Evolutionary conservation across 2,888 invertebrate species (phyloP).

Genomic region (Thereva unica): DNA sequence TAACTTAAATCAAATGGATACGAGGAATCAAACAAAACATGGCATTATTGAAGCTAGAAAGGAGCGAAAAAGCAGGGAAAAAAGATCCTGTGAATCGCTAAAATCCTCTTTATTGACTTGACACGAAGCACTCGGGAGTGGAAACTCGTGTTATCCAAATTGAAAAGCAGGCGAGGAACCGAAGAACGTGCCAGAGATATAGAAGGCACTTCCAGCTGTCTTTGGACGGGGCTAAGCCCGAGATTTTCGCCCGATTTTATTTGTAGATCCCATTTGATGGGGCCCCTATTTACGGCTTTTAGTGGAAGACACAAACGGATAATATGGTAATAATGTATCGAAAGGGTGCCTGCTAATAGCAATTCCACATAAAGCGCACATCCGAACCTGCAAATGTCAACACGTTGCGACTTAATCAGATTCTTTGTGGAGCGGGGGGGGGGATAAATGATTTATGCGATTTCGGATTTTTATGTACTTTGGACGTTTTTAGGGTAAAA

Average conservation of each 20-base stretch:
- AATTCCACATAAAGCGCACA: constrained; percentile 8
- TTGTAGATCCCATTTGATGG: constrained; percentile 40
- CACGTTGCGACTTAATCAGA: not conserved
- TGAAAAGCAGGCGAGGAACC: constrained; percentile 39
- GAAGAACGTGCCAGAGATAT: constrained; percentile 38
- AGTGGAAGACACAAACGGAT: constrained; percentile 22
- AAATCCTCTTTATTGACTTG: constrained; percentile 43
- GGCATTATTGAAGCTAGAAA: constrained; percentile 13
- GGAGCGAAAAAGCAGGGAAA: constrained; percentile 1
- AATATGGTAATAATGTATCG: constrained; percentile 33
- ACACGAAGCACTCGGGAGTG: constrained; percentile 41
- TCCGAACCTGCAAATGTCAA: not conserved
- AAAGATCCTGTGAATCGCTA: constrained; percentile 39
- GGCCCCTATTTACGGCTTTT: constrained; percentile 4
- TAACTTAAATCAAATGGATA: no score
- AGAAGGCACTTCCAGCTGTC: constrained; percentile 38
- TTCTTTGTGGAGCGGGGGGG: not conserved
- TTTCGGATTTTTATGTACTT: no score
- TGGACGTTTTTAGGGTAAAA: no score
- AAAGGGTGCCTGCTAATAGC: constrained; percentile 29
- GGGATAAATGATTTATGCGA: no score
- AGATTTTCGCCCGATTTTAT: constrained; percentile 41
- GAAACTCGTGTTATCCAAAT: constrained; percentile 42
- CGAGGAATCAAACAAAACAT: no score
- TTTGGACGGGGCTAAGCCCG: constrained; percentile 37